Base-by-base conservation (phyloP, 2,113 vertebrate species). In the Grammomys surdaster region DNA sequence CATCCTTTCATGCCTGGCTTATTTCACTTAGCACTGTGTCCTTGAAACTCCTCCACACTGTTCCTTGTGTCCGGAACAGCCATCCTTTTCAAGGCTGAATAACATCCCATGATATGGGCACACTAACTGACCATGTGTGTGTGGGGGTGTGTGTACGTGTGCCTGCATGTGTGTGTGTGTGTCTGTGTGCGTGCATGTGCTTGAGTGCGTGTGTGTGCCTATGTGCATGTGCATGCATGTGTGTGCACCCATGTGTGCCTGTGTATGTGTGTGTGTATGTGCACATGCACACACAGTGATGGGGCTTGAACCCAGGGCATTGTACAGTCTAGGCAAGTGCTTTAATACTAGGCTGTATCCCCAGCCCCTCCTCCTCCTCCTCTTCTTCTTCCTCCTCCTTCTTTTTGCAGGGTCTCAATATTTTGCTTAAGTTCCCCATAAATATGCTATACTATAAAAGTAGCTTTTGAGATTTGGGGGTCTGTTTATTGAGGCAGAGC, bases 21-120 rank as follows among this genome's bases (percentile, higher is more conserved):
- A 22, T 51, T 67, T 73, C 24, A 5, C 58, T 78, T 19, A 24
- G 56, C 56, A 12, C 6, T 16, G 9, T 19, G 7, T n/a, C 65
- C 48, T 75, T n/a, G 9, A n/a, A 48, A 46, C 54, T 46, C 46
- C 4, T 58, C 9, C 10, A 14, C 22, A 67, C 12, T 0, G 31
- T 13, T 16, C 13, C 72, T 5, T 11, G 51, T 46, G 87, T 93
- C 90, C 24, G 22, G 22, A 82, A 58, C 19, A 26, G 80, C 24
- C 54, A 3, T 24, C 11, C 65, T 40, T 40, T 26, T 14, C 9
- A 67, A 13, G 28, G 36, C 51, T n/a, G 5, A 46, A 11, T 65
- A 51, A 31, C 3, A 16, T 28, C 24, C n/a, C 24, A 4, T 9
- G 0, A 0, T 24, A 3, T 26, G 65, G 31, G 51, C 22, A 26